Base-by-base conservation (phyloP, 1,140 invertebrate genomes). In the Bombus difficillimus region DNA sequence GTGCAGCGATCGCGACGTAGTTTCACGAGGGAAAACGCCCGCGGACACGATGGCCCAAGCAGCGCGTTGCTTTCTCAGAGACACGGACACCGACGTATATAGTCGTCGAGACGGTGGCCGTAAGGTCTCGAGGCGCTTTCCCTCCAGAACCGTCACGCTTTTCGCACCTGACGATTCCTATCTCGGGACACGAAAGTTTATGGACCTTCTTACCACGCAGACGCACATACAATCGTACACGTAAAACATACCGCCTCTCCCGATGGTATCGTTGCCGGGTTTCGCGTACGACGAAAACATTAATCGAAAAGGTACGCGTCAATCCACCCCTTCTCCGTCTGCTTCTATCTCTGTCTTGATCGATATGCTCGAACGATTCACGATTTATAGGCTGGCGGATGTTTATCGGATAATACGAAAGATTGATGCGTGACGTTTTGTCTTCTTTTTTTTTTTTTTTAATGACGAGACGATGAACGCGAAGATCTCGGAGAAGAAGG, bases 121-220 rank as follows among this genome's bases (percentile, higher is more conserved):
- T 66, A 90, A 87, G 87, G 88, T 88, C 87, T 83, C 75, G 76
- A 89, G 92, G 91, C 93, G 94, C 94, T 95, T 95, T 95, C 94
- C 94, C 94, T 92, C 90, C 90, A 93, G 92, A 93, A 92, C 94
- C 94, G 94, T 95, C 94, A 95, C 94, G 94, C 94, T 95, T 95
- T 95, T 95, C 92, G 94, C 93, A 92, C 92, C 91, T 93, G 92
- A 94, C 93, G 93, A 94, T 94, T 91, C 91, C 91, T 91, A 93
- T 93, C 93, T 92, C 92, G 89, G 86, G 86, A 90, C 90, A 93
- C 93, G 92, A 94, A 93, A 94, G 92, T 93, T 93, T 93, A 92
- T 91, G 91, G 90, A 92, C 92, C 90, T 91, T 92, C 86, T 86
- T 76, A 87, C 53, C 71, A 77, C 68, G 73, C 88, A 72, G 77